Evolutionary conservation across 2,797 vertebrate genomes (phyloP), one percentile per base, ranked within the genome.

Genomic region (Staurois parvus): DNA sequence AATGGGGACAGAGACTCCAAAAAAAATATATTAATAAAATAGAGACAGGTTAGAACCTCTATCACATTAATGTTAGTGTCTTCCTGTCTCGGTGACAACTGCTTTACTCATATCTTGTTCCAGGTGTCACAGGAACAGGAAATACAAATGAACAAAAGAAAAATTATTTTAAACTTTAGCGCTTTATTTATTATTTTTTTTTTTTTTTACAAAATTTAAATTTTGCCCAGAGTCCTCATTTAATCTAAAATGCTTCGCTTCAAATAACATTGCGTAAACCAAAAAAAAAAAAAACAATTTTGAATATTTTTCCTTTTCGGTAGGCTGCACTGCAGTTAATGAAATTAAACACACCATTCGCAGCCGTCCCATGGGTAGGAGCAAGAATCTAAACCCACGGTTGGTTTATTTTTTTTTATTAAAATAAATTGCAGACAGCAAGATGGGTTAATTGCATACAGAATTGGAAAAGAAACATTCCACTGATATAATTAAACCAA

Each of bases 321-420:
- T 93, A 95, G 96, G 93, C 94, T 92, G 90, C 96, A 96, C 95
- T 96, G 95, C 96, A 96, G 94, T 96, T 97, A 98, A 98, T 97
- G 95, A 97, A 98, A 97, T 98, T 97, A 96, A 97, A 97, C 95
- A 96, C 95, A 95, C 96, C 95, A 95, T 95, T 96, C 93, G 93
- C 92, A 92, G 95, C 94, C 91, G 94, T 94, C 94, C 93, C 96
- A 93, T 84, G 91, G 96, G 96, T 52, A 52, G 94, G 7, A 93
- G 89, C 92, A 94, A 90, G 95, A 95, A 95, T 96, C 95, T 95
- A 96, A 79, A 95, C 95, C 93, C 96, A 93, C 95, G 95, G 95
- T 95, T 90, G 94, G 95, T 97, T 96, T 96, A 95, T 96, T 96
- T 96, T 94, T 96, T 94, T 96, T 95, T 96, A 96, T 97, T 95